Evolutionary conservation across 64 coral and sea anemone species (phyloP).

Genomic region (Actinia tenebrosa): DNA sequence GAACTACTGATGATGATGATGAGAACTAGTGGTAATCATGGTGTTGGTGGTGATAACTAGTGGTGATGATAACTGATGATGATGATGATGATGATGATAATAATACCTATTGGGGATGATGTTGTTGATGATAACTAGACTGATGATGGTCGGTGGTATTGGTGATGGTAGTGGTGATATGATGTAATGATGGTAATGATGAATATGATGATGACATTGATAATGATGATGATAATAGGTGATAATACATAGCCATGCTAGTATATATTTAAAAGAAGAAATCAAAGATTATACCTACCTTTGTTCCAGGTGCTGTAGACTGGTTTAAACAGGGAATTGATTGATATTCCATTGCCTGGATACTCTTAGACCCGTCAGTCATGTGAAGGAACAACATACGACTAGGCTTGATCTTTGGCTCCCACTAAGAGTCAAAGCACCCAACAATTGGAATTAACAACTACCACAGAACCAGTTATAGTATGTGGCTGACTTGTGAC

Average conservation of each 20-base stretch:
- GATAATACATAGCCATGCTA: background rate
- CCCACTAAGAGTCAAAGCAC: constrained; percentile 7
- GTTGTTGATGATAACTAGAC: too few species aligned
- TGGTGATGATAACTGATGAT: too few species aligned
- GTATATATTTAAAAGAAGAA: background rate
- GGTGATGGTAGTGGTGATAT: too few species aligned
- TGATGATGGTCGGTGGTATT: too few species aligned
- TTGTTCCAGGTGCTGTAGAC: constrained; percentile 75
- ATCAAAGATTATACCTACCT: constrained; percentile 25
- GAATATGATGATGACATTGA: background rate
- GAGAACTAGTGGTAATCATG: background rate
- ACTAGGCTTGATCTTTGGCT: constrained; percentile 63
- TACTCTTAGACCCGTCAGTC: constrained; percentile 67
- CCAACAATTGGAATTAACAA: background rate
- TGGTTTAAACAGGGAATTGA: constrained; percentile 42
- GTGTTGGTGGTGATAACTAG: background rate
- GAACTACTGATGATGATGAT: background rate
- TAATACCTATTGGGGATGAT: too few species aligned
- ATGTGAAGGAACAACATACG: constrained; percentile 79
- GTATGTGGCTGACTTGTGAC: background rate
- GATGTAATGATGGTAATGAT: background rate
- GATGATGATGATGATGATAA: too few species aligned
- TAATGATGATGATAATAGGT: background rate
- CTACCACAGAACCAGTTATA: background rate
- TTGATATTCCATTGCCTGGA: constrained; percentile 90